Evolutionary conservation across 2,113 vertebrate genomes (phyloP).

Genomic region (Xerus inauris): DNA sequence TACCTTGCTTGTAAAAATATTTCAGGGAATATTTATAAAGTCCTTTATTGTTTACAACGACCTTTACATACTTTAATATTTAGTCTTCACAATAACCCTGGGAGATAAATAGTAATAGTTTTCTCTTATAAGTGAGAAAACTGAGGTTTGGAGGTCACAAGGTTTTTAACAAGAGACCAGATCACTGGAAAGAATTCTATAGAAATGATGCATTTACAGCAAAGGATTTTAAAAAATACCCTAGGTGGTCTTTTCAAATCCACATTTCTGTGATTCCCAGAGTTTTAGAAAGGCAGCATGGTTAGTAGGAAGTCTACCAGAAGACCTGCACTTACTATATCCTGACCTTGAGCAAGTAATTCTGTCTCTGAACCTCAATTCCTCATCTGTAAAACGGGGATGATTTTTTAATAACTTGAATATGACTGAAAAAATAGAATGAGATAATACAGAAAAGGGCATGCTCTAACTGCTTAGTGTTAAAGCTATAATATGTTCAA

Average conservation of each 20-base stretch:
- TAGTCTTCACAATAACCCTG: neutral
- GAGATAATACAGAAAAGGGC: neutral
- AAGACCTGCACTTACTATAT: conserved; percentile 17
- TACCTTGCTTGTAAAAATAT: conserved; percentile 9
- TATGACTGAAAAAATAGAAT: neutral
- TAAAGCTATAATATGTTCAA: neutral
- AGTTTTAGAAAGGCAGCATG: neutral
- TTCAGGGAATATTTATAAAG: neutral
- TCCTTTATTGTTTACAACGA: conserved; percentile 21
- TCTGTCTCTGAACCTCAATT: neutral
- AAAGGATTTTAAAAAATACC: neutral
- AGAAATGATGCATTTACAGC: neutral
- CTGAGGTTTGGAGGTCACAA: neutral
- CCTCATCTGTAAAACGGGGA: neutral
- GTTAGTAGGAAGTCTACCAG: neutral
- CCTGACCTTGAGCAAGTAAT: neutral
- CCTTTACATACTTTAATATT: conserved; percentile 6
- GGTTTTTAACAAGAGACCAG: neutral
- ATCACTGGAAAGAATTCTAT: neutral
- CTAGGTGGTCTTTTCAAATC: neutral
- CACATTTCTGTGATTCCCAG: neutral
- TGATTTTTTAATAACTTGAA: neutral
- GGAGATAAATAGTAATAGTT: neutral
- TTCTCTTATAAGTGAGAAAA: conserved; percentile 11
- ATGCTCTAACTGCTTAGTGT: neutral